Evolutionary conservation across 2,113 vertebrate genomes (phyloP).

Genomic region (Thunnus maccoyii): DNA sequence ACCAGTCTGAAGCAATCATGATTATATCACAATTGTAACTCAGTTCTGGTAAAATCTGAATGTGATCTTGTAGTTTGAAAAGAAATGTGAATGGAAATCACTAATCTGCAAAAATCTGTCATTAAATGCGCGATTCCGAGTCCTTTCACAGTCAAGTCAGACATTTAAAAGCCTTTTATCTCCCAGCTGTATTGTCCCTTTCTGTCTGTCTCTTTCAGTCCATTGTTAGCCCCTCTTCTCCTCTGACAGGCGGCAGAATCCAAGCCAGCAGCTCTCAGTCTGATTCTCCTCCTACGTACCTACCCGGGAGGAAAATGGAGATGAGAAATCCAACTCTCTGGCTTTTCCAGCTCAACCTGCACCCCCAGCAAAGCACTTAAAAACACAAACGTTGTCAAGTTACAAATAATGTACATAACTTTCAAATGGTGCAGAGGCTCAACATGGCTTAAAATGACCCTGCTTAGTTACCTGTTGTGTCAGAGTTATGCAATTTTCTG

Average conservation of each 20-base stretch:
- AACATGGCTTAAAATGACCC: neutral
- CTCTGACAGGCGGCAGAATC: conserved; percentile 44
- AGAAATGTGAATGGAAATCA: conserved; percentile 32
- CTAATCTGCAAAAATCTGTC: conserved; percentile 15
- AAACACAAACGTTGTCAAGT: neutral
- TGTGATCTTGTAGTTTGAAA: conserved; percentile 1
- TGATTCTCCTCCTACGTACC: conserved; percentile 14
- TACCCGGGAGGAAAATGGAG: conserved; percentile 17
- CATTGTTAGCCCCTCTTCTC: conserved; percentile 44
- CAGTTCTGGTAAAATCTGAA: neutral
- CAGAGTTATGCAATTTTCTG: conserved; percentile 19
- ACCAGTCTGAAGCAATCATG: neutral
- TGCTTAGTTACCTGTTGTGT: neutral
- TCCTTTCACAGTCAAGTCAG: conserved; percentile 19
- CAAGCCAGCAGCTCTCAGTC: conserved; percentile 21
- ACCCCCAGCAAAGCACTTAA: neutral
- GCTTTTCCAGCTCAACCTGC: conserved; percentile 33
- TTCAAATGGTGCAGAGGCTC: neutral
- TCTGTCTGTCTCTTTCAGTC: conserved; percentile 34
- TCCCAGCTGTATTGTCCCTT: conserved; percentile 6
- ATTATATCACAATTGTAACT: neutral
- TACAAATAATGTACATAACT: conserved; percentile 9
- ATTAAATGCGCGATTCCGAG: neutral
- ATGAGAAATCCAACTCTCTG: conserved; percentile 18
- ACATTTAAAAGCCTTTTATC: conserved; percentile 29